phyloP scores from a whole-genome alignment of 1,140 invertebrate species.

The Pseudachorutes palmiensis region DNA sequence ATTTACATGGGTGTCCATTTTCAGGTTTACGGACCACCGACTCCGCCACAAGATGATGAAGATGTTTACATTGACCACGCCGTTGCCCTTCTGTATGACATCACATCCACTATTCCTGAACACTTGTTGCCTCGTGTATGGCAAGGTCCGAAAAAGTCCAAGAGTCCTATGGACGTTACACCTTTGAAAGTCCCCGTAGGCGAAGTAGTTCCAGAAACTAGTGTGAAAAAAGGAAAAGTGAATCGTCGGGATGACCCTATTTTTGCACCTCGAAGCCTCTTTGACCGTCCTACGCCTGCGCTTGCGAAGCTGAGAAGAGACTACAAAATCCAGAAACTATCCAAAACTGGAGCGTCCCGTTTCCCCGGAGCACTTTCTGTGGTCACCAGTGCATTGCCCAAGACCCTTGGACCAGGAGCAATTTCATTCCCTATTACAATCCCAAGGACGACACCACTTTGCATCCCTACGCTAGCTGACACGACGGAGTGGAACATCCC shows the following conservation, averaged over 20 bases:
- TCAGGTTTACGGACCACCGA: slow-evolving; percentile 91
- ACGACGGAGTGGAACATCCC: slow-evolving; percentile 76
- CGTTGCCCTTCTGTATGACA: slow-evolving; percentile 75
- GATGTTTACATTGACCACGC: slow-evolving; percentile 85
- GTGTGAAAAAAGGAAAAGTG: slow-evolving; percentile 42
- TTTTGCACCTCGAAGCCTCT: slow-evolving; percentile 71
- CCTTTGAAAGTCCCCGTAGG: not conserved
- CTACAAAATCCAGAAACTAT: slow-evolving; percentile 63
- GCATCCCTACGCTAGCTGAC: slow-evolving; percentile 51
- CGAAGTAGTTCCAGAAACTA: not conserved
- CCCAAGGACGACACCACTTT: slow-evolving; percentile 42
- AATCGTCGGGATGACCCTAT: slow-evolving; percentile 64
- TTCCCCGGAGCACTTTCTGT: slow-evolving; percentile 45
- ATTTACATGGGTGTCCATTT: not conserved
- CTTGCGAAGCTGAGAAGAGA: slow-evolving; percentile 68
- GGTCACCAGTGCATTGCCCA: slow-evolving; percentile 12
- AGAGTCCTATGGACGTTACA: not conserved
- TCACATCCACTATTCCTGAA: slow-evolving; percentile 65
- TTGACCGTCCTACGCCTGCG: slow-evolving; percentile 72
- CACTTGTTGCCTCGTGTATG: slow-evolving; percentile 75
- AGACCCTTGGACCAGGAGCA: slow-evolving; percentile 38
- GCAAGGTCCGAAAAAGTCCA: slow-evolving; percentile 6
- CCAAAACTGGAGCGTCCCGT: slow-evolving; percentile 47
- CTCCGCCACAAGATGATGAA: slow-evolving; percentile 79
- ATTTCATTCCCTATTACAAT: slow-evolving; percentile 54